Evolutionary conservation across 2,888 invertebrate species (phyloP).

Genomic region (Nematopogon swammerdamellus): DNA sequence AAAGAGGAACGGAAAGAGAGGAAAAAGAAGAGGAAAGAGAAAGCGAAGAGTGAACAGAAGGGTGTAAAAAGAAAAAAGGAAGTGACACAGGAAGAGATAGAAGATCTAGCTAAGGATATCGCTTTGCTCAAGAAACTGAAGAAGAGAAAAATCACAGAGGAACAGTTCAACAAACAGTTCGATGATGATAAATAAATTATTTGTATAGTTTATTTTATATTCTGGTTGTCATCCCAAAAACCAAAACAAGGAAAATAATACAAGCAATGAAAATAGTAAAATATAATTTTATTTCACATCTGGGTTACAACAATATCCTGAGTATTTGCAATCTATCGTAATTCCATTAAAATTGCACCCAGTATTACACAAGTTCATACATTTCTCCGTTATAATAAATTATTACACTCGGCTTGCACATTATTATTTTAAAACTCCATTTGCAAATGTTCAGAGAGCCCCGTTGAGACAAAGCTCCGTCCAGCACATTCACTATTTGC

Average conservation of each 20-base stretch:
- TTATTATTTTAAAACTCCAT: too few relatives aligned
- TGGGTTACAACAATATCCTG: slow-evolving; percentile 25
- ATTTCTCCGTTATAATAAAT: background rate
- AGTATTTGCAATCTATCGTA: slow-evolving; percentile 37
- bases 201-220: background rate
- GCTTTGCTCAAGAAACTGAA: slow-evolving; percentile 83
- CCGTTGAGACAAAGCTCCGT: too few relatives aligned
- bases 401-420: background rate
- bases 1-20: slow-evolving; percentile 64
- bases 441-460: too few relatives aligned
- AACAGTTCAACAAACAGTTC: slow-evolving; percentile 64
- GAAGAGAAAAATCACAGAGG: slow-evolving; percentile 71
- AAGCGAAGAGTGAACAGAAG: slow-evolving; percentile 27
- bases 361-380: too few relatives aligned
- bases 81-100: slow-evolving; percentile 69
- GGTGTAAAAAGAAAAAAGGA: slow-evolving; percentile 47
- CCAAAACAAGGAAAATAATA: slow-evolving; percentile 18
- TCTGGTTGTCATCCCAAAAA: too few relatives aligned
- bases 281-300: slow-evolving; percentile 51
- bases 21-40: slow-evolving; percentile 59
- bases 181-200: slow-evolving; percentile 24
- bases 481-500: too few relatives aligned
- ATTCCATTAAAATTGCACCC: slow-evolving; percentile 2
- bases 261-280: slow-evolving; percentile 54
- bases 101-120: slow-evolving; percentile 76